Evolutionary conservation across 2,113 vertebrate genomes (phyloP).

Genomic region (Macquaria ambigua): DNA sequence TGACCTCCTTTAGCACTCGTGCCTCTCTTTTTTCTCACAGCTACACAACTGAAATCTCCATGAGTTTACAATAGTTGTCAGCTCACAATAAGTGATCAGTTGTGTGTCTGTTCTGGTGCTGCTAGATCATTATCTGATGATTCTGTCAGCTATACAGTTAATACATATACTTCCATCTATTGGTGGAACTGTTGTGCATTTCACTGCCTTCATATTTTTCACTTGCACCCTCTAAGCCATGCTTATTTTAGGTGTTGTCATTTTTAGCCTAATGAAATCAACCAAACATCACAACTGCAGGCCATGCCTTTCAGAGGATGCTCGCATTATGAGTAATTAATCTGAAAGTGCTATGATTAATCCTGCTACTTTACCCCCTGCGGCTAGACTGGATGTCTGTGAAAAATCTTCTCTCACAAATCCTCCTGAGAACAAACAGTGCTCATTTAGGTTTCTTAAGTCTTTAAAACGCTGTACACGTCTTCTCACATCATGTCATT

Average conservation of each 20-base stretch:
- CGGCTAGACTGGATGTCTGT: slow-evolving; percentile 80
- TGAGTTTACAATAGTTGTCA: neutral
- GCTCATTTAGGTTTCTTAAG: slow-evolving; percentile 72
- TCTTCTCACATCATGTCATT: slow-evolving; percentile 66
- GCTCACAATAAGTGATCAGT: neutral
- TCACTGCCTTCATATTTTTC: slow-evolving; percentile 21
- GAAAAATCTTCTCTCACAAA: slow-evolving; percentile 71
- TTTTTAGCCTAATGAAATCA: slow-evolving; percentile 87
- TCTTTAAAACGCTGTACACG: slow-evolving; percentile 62
- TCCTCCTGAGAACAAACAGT: slow-evolving; percentile 75
- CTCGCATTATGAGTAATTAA: slow-evolving; percentile 88
- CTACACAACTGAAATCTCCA: slow-evolving; percentile 1
- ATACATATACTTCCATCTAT: neutral
- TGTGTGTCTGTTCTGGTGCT: neutral
- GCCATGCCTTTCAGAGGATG: slow-evolving; percentile 85
- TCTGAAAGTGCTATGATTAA: slow-evolving; percentile 88
- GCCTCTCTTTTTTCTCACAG: neutral
- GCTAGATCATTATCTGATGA: neutral
- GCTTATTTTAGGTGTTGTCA: slow-evolving; percentile 84
- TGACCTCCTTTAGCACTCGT: slow-evolving; percentile 6
- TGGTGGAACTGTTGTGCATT: slow-evolving; percentile 11
- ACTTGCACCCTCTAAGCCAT: slow-evolving; percentile 50
- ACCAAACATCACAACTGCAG: slow-evolving; percentile 84
- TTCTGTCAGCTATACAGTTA: neutral
- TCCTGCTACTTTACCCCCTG: slow-evolving; percentile 81